Conservation (phyloP, 1,140 invertebrate genomes). For the Ceratosolen fusciceps region DNA sequence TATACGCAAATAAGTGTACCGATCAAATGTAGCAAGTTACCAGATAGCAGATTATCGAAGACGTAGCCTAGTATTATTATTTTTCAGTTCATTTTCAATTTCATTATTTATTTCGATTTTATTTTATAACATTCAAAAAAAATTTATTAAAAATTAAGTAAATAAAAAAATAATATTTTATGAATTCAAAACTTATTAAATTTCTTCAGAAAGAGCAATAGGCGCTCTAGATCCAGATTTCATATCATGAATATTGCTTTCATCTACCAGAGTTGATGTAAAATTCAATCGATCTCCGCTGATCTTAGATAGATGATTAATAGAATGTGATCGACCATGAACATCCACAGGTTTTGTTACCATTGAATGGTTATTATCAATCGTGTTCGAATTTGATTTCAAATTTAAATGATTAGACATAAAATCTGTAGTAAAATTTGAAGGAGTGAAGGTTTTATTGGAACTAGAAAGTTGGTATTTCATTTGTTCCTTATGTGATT, state of each 20-base stretch:
- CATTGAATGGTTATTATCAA: conserved; percentile 40
- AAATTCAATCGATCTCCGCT: conserved; percentile 80
- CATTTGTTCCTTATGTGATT: not conserved
- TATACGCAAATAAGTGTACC: not conserved
- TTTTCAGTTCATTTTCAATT: not conserved
- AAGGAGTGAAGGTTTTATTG: conserved; percentile 19
- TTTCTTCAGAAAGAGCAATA: conserved; percentile 77
- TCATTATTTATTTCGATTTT: conserved; percentile 26
- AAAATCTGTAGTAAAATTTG: conserved; percentile 49
- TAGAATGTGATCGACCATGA: conserved; percentile 81
- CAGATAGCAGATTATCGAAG: no score
- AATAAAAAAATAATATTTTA: not conserved
- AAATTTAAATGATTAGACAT: conserved; percentile 47
- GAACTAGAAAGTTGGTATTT: conserved; percentile 2
- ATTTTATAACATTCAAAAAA: no score
- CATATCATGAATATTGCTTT: conserved; percentile 74
- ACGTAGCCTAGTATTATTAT: no score
- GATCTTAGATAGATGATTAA: conserved; percentile 81
- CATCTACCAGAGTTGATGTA: conserved; percentile 76
- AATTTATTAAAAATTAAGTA: no score
- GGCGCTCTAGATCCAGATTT: conserved; percentile 75
- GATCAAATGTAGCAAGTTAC: conserved; percentile 1
- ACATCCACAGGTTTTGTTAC: conserved; percentile 73
- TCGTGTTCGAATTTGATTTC: conserved; percentile 52
- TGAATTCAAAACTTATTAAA: conserved; percentile 64